Percentiles rank a stretch among this genome's conserved stretches.
Evolutionary conservation across 2,797 vertebrate species (phyloP).

Genomic region (Parauchenoglanis punctatus): DNA sequence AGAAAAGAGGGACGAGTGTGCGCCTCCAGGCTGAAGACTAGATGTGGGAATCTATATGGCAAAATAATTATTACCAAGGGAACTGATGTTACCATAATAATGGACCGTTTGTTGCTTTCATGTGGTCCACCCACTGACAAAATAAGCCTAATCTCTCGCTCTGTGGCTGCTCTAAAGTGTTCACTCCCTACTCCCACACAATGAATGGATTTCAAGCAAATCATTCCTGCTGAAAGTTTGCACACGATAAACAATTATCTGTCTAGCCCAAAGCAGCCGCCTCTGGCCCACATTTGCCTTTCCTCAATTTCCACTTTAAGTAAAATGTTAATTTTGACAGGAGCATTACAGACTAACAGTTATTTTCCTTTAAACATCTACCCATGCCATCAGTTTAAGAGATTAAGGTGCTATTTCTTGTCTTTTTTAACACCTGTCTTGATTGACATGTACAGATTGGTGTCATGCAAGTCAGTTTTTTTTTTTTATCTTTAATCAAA

Average conservation of each 20-base stretch:
- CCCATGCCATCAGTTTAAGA: slow-evolving; percentile 67
- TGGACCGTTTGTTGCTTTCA: slow-evolving; percentile 76
- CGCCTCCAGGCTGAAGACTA: slow-evolving; percentile 63
- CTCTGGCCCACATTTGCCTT: slow-evolving; percentile 39
- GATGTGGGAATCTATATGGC: slow-evolving; percentile 70
- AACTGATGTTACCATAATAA: slow-evolving; percentile 78
- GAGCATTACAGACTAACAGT: slow-evolving; percentile 73
- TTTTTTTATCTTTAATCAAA: not conserved
- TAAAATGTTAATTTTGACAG: slow-evolving; percentile 79
- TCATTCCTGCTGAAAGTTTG: slow-evolving; percentile 75
- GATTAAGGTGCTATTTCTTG: not conserved
- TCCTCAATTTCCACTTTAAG: slow-evolving; percentile 70
- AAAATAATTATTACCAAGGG: slow-evolving; percentile 74
- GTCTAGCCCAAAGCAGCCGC: slow-evolving; percentile 71
- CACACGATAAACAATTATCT: slow-evolving; percentile 81
- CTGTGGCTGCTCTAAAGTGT: slow-evolving; percentile 67
- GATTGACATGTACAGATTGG: not conserved
- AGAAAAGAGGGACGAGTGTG: slow-evolving; percentile 42
- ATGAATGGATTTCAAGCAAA: slow-evolving; percentile 74
- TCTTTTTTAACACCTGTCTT: not conserved
- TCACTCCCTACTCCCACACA: slow-evolving; percentile 70
- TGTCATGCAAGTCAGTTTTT: not conserved
- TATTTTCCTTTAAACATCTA: slow-evolving; percentile 70
- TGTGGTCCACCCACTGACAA: slow-evolving; percentile 77
- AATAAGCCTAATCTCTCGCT: slow-evolving; percentile 75